Conservation (phyloP, 2,113 vertebrate genomes). For the Heloderma charlesbogerti region DNA sequence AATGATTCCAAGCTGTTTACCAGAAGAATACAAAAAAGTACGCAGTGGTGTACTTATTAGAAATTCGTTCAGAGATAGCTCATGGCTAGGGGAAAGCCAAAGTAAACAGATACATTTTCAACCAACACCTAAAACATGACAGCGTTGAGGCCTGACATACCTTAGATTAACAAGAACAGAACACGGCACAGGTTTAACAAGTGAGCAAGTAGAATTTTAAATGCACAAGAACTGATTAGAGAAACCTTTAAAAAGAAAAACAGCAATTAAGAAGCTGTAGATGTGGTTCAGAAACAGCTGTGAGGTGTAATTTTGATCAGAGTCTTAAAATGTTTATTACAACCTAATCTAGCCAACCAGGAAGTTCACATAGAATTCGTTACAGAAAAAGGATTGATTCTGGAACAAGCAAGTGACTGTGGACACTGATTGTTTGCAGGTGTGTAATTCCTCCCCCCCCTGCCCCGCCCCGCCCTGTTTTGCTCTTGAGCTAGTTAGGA, state of each 20-base stretch:
- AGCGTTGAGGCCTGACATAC: too few species aligned
- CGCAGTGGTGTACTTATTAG: too few species aligned
- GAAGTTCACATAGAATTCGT: background rate
- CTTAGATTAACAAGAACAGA: background rate
- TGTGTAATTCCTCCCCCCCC: background rate
- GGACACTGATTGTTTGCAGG: background rate
- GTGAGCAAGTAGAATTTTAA: background rate
- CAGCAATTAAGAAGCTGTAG: background rate
- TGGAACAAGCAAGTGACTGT: background rate
- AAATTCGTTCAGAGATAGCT: too few species aligned
- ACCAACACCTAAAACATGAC: too few species aligned
- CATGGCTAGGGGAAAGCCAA: too few species aligned
- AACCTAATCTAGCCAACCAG: background rate
- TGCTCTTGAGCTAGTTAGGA: background rate
- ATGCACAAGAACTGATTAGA: background rate
- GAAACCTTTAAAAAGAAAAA: background rate
- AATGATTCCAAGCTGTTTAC: too few species aligned
- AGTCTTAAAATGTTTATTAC: background rate
- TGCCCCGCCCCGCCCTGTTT: background rate
- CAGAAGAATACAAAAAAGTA: too few species aligned
- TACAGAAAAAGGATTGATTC: background rate
- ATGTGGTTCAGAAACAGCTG: background rate
- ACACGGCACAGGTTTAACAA: background rate
- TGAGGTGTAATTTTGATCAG: background rate
- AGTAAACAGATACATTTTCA: too few species aligned